Evolutionary conservation across 2,888 invertebrate species (phyloP).

Genomic region (Acronicta leporina): DNA sequence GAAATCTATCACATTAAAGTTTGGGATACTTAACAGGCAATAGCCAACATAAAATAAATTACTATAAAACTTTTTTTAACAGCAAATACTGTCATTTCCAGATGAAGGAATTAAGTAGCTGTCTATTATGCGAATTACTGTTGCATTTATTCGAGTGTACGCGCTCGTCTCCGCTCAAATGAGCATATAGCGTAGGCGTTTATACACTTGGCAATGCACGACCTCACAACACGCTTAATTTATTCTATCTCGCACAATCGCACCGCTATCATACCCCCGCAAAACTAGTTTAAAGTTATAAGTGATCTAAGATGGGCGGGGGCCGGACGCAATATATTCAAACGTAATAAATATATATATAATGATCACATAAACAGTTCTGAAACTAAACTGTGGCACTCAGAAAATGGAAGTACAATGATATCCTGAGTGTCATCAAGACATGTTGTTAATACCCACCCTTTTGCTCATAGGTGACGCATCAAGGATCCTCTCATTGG

Average conservation of each 20-base stretch:
- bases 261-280: constrained; percentile 74
- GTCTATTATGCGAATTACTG: constrained; percentile 81
- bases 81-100: constrained; percentile 76
- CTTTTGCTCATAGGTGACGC: constrained; percentile 83
- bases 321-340: constrained; percentile 49
- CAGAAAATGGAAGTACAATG: constrained; percentile 76
- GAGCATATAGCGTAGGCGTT: constrained; percentile 84
- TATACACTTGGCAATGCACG: constrained; percentile 78
- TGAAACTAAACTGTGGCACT: constrained; percentile 82
- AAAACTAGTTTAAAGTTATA: constrained; percentile 64
- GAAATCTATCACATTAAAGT: constrained; percentile 84
- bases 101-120: constrained; percentile 76
- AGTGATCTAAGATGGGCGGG: constrained; percentile 59
- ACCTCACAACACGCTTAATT: constrained; percentile 80
- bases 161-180: constrained; percentile 84
- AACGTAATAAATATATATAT: constrained; percentile 70
- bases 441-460: constrained; percentile 80
- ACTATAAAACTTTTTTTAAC: constrained; percentile 65
- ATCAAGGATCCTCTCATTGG: constrained; percentile 82
- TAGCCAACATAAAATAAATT: constrained; percentile 81
- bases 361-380: constrained; percentile 80
- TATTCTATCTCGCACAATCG: constrained; percentile 78
- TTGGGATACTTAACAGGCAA: constrained; percentile 81
- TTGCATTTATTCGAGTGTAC: constrained; percentile 82
- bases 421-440: constrained; percentile 79